These are phyloP conservation scores for Panagrolaimus sp. DNA, from an alignment of 1,140 invertebrate species.

Conservation along the genomic window DNA sequence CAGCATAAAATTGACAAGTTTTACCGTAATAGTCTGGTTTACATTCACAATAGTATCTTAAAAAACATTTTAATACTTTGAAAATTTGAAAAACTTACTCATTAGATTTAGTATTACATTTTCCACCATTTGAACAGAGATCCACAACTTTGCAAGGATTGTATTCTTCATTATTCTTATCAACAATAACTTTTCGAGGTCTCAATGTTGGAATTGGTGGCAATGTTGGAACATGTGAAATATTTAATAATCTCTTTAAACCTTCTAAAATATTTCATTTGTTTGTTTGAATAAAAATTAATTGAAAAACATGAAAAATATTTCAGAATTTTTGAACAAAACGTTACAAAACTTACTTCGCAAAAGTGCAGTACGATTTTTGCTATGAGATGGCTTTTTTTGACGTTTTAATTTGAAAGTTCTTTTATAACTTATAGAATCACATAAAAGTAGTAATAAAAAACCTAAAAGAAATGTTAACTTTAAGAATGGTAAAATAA, in stretches of 20 bases:
- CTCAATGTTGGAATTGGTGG: background rate
- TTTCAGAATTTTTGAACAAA: background rate
- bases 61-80: too few species aligned
- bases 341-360: background rate
- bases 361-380: background rate
- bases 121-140: constrained; percentile 4
- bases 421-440: background rate
- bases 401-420: background rate
- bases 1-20: constrained; percentile 33
- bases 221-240: background rate
- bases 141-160: constrained; percentile 1
- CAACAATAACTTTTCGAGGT: background rate
- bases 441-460: background rate
- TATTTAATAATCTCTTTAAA: background rate
- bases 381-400: background rate
- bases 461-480: too few species aligned
- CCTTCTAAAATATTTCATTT: background rate
- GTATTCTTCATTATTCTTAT: background rate
- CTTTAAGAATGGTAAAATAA: too few species aligned
- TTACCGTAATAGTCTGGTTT: constrained; percentile 29
- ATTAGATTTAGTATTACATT: background rate
- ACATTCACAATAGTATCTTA: constrained; percentile 30
- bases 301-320: too few species aligned
- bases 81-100: too few species aligned
- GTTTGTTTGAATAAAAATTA: too few species aligned